Percentiles rank a stretch among this genome's conserved stretches.
Evolutionary conservation across 2,113 vertebrate genomes (phyloP).

Genomic region (Caloenas nicobarica): DNA sequence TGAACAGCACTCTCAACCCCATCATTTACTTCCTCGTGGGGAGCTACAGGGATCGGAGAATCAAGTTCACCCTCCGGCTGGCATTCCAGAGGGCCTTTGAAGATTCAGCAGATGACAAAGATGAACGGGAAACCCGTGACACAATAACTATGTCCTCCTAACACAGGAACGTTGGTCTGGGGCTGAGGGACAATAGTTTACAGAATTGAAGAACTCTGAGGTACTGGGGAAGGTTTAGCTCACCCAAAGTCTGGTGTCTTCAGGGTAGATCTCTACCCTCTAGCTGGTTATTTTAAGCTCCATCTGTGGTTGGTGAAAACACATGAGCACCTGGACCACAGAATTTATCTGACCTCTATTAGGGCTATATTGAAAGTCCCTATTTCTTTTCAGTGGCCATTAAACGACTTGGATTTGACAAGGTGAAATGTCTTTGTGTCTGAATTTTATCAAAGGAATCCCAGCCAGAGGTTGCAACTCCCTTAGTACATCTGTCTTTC

Average conservation of each 20-base stretch:
- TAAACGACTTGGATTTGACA: not conserved
- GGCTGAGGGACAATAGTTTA: not conserved
- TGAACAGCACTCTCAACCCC: slow-evolving; percentile 58
- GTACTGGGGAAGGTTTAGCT: not conserved
- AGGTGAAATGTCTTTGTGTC: not conserved
- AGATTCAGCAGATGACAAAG: slow-evolving; percentile 46
- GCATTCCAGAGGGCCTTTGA: slow-evolving; percentile 64
- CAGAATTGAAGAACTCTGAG: not conserved
- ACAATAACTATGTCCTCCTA: not conserved
- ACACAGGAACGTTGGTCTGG: not conserved
- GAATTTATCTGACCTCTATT: not conserved
- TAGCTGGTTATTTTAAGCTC: not conserved
- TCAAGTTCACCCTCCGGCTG: slow-evolving; percentile 21
- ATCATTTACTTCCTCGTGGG: slow-evolving; percentile 66
- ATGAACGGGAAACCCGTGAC: slow-evolving; percentile 29
- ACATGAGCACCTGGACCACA: not conserved
- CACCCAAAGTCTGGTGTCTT: not conserved
- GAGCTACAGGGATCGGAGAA: slow-evolving; percentile 47
- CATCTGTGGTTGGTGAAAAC: not conserved
- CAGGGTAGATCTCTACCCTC: not conserved
- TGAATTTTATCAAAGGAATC: not conserved
- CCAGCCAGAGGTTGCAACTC: not conserved
- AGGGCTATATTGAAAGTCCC: not conserved
- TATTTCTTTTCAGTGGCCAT: not conserved
- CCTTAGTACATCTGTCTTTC: not conserved